Percentiles rank a stretch among this genome's conserved stretches.
These are phyloP conservation scores for Sylvilagus bachmani DNA, from an alignment of 2,113 vertebrate species.

Conservation along the genomic window DNA sequence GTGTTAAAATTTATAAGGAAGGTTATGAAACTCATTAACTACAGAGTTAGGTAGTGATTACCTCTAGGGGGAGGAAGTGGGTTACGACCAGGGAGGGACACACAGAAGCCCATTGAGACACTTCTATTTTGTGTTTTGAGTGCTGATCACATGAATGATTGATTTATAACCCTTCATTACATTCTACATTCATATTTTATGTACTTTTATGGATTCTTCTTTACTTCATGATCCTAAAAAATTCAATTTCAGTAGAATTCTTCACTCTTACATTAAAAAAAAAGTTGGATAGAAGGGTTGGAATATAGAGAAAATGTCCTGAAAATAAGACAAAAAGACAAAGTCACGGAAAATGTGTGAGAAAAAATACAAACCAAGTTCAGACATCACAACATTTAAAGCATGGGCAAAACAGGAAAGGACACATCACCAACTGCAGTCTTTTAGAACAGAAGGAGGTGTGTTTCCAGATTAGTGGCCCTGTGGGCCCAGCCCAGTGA, in stretches of 20 bases:
- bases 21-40: neutral
- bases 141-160: neutral
- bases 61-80: neutral
- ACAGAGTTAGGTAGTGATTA: neutral
- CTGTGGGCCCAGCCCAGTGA: neutral
- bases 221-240: neutral
- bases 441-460: neutral
- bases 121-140: neutral
- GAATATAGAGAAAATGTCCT: neutral
- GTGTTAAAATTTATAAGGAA: neutral
- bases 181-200: neutral
- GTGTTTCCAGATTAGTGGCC: neutral
- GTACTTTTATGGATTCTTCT: neutral
- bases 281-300: neutral
- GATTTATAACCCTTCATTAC: neutral
- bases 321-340: neutral
- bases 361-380: neutral
- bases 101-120: neutral
- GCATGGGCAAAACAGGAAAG: neutral
- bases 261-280: neutral
- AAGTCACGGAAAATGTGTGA: neutral
- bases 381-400: neutral
- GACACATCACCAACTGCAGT: neutral
- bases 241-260: neutral
- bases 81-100: neutral